Conservation (phyloP, 2,888 invertebrate species). For the Orthonychiurus folsomi region DNA sequence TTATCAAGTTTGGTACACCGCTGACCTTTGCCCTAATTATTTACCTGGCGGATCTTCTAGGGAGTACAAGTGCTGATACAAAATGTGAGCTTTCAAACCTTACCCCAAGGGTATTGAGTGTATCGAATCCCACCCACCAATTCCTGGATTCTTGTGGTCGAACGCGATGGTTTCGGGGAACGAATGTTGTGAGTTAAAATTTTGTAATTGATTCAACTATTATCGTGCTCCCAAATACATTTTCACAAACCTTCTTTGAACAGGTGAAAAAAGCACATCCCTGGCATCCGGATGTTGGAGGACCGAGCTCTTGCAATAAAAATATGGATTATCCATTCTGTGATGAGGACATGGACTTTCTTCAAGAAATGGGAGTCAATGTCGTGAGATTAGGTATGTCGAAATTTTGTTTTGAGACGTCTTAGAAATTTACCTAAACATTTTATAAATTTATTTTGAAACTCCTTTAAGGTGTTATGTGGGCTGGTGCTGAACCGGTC, state of each 20-base stretch:
- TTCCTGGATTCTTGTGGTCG: constrained; percentile 10
- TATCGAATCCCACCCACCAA: background rate
- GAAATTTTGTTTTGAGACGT: background rate
- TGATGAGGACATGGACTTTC: constrained; percentile 12
- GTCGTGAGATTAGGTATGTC: constrained; percentile 10
- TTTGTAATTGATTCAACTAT: too few relatives aligned
- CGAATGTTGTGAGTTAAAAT: constrained; percentile 13
- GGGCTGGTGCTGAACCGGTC: constrained; percentile 11
- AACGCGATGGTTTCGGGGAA: constrained; percentile 11
- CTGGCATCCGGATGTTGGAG: background rate
- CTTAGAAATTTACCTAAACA: background rate
- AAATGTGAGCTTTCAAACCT: too few relatives aligned
- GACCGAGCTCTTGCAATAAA: constrained; percentile 1
- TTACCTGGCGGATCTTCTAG: too few relatives aligned
- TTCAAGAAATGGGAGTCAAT: constrained; percentile 12
- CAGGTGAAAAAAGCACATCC: constrained; percentile 4
- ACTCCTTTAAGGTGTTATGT: constrained; percentile 5
- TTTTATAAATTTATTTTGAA: background rate
- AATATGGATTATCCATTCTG: background rate
- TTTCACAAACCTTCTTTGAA: too few relatives aligned
- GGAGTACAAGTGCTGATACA: too few relatives aligned
- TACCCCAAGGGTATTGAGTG: too few relatives aligned
- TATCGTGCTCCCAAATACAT: too few relatives aligned
- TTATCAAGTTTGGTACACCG: too few relatives aligned
- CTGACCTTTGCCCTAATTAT: too few relatives aligned